phyloP scores from a whole-genome alignment of 2,113 vertebrate species.

The Pterocles orientalis region DNA sequence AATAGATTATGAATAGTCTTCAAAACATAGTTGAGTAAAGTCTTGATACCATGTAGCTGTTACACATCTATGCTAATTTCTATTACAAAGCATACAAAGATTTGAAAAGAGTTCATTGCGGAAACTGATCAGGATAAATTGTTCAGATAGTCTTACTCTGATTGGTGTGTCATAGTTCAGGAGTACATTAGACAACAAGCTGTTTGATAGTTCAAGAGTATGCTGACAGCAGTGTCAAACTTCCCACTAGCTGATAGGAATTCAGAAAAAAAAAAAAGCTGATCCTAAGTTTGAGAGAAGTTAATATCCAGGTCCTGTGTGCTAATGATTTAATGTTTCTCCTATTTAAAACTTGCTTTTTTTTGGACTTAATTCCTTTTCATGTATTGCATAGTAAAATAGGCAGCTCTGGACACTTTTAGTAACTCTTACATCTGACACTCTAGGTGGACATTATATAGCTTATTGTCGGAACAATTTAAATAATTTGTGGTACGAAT shows the following conservation, averaged over 20 bases:
- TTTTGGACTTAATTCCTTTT: neutral
- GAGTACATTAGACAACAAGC: neutral
- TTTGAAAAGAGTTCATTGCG: neutral
- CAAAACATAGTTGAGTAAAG: neutral
- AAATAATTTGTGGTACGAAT: conserved; percentile 96
- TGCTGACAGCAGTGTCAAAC: neutral
- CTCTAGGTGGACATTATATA: conserved; percentile 94
- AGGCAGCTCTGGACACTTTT: neutral
- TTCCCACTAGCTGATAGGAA: neutral
- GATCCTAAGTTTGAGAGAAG: neutral
- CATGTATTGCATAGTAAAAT: neutral
- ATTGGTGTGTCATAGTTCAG: neutral
- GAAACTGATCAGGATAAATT: neutral
- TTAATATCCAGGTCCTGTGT: neutral
- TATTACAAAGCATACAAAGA: neutral
- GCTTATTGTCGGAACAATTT: conserved; percentile 94
- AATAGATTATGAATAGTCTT: neutral
- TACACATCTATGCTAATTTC: neutral
- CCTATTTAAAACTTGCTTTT: neutral
- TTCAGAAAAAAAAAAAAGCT: neutral
- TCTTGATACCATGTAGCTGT: neutral
- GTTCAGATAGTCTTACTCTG: neutral
- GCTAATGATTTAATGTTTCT: neutral
- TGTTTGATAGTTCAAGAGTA: neutral
- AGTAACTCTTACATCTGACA: neutral